These are phyloP conservation scores for Trichopoda pennipes DNA, from an alignment of 2,888 invertebrate genomes.

Conservation along the genomic window DNA sequence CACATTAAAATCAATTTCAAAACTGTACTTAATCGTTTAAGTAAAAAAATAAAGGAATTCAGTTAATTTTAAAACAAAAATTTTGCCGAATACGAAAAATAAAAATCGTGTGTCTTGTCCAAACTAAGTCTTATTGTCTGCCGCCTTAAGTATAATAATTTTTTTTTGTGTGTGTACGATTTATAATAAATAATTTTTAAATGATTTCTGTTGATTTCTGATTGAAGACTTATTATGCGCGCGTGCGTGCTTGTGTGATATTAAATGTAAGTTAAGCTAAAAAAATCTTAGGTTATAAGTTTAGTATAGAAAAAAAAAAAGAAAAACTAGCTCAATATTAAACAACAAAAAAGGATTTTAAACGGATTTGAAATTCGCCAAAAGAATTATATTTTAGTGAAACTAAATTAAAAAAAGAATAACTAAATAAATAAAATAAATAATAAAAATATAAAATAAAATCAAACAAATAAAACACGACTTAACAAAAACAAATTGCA, in stretches of 20 bases:
- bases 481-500: conserved; percentile 56
- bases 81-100: conserved; percentile 6
- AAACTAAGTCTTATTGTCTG: conserved; percentile 54
- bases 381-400: conserved; percentile 55
- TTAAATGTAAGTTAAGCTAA: conserved; percentile 71
- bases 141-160: conserved; percentile 41
- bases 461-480: conserved; percentile 56
- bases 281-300: conserved; percentile 63
- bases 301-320: conserved; percentile 46
- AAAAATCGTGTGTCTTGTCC: conserved; percentile 54
- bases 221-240: conserved; percentile 71
- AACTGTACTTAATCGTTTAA: background rate
- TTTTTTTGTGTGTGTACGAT: conserved; percentile 51
- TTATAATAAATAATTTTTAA: conserved; percentile 58
- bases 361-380: conserved; percentile 71
- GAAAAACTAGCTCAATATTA: conserved; percentile 62
- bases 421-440: background rate
- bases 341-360: conserved; percentile 71
- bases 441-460: conserved; percentile 11
- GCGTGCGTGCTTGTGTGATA: conserved; percentile 72
- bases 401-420: conserved; percentile 35
- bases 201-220: conserved; percentile 67
- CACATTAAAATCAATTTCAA: background rate
- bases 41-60: conserved; percentile 7
- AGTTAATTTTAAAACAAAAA: conserved; percentile 26